These are phyloP conservation scores for Dicrostonyx torquatus DNA, from an alignment of 2,797 vertebrate genomes.

Conservation along the genomic window DNA sequence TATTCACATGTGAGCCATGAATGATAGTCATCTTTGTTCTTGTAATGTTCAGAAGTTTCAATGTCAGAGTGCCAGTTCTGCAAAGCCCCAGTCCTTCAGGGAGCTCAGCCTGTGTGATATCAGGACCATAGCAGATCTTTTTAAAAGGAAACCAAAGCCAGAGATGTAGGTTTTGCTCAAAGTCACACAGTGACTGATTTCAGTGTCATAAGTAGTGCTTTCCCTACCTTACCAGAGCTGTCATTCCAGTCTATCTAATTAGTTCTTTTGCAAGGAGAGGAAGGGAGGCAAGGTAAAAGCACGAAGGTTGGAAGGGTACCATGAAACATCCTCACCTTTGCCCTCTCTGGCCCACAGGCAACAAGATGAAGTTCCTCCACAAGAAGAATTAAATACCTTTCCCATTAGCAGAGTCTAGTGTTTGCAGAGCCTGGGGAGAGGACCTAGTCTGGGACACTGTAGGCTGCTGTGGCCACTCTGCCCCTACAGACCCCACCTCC, in stretches of 20 bases:
- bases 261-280: neutral
- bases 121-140: neutral
- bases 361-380: slow-evolving; percentile 99
- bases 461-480: slow-evolving; percentile 52
- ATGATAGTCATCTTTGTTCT: neutral
- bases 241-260: neutral
- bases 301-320: neutral
- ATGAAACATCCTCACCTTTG: slow-evolving; percentile 53
- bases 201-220: neutral
- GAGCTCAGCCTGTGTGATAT: neutral
- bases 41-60: neutral
- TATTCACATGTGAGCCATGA: neutral
- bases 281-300: neutral
- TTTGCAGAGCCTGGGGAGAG: slow-evolving; percentile 52
- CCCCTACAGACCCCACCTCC: slow-evolving; percentile 57
- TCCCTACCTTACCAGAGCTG: neutral
- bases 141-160: slow-evolving; percentile 32
- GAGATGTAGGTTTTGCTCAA: neutral
- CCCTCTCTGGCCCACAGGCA: slow-evolving; percentile 88
- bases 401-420: slow-evolving; percentile 62
- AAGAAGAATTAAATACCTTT: slow-evolving; percentile 94
- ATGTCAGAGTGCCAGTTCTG: neutral
- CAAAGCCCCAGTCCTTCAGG: neutral
- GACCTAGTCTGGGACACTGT: slow-evolving; percentile 27
- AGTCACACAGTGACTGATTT: neutral